A percentile compares a stretch with the other conserved stretches of the same genome.
Conservation (phyloP, 2,113 vertebrate genomes). For the Brachyhypopomus occidentalis region DNA sequence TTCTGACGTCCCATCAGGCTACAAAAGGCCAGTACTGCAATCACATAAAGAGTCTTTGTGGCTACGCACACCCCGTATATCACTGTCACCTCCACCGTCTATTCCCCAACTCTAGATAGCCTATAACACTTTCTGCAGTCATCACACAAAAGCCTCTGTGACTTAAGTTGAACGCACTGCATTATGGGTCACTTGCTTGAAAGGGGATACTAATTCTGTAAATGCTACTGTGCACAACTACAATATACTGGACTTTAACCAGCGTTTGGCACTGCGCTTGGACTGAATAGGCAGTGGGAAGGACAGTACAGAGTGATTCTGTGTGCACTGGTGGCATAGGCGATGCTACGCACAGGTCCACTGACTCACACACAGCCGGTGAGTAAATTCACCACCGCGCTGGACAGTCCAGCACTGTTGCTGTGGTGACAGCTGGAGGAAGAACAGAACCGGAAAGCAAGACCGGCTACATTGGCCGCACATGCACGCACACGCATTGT, state of each 20-base stretch:
- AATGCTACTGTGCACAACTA: background rate
- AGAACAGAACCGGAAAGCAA: conserved; percentile 50
- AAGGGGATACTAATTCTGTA: background rate
- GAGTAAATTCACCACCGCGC: conserved; percentile 55
- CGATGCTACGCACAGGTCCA: background rate
- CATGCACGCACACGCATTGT: conserved; percentile 16
- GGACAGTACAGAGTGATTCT: background rate
- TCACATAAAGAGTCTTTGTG: conserved; percentile 36
- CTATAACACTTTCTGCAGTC: conserved; percentile 12
- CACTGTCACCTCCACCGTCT: conserved; percentile 18
- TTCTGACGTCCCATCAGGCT: conserved; percentile 44
- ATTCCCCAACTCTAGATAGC: background rate
- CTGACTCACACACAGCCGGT: background rate
- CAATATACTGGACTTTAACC: background rate
- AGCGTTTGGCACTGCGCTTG: background rate
- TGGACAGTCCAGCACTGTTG: conserved; percentile 60
- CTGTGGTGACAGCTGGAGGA: conserved; percentile 56
- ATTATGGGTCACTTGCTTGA: conserved; percentile 9
- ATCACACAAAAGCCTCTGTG: conserved; percentile 3
- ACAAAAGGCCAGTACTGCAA: conserved; percentile 15
- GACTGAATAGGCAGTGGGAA: background rate
- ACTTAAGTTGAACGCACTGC: conserved; percentile 7
- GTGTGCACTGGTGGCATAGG: background rate
- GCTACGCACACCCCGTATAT: conserved; percentile 9
- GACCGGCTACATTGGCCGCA: background rate